Conservation (phyloP, 2,888 invertebrate species). For the Dicycla oo region DNA sequence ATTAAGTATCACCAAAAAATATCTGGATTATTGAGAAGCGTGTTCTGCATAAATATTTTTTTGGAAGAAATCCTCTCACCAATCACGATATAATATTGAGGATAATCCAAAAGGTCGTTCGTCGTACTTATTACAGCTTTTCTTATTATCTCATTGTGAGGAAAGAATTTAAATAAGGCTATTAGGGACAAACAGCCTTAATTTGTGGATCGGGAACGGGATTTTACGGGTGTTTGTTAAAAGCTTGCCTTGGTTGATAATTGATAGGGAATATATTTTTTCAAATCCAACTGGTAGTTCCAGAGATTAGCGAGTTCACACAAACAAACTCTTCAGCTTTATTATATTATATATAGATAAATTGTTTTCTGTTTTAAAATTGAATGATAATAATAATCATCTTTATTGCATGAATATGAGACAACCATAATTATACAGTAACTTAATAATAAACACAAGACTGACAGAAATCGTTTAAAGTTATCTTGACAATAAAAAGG, state of each 20-base stretch:
- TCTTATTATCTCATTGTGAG: not conserved
- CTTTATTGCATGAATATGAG: no score
- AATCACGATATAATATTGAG: constrained; percentile 14
- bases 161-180: constrained; percentile 23
- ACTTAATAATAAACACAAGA: no score
- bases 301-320: no score
- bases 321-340: no score
- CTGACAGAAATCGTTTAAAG: no score
- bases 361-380: not conserved
- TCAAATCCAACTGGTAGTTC: no score
- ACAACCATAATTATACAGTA: no score
- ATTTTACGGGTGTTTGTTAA: constrained; percentile 6
- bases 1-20: constrained; percentile 24
- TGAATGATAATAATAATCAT: no score
- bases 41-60: constrained; percentile 44
- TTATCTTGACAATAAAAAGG: no score
- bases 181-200: constrained; percentile 13
- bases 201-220: constrained; percentile 9
- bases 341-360: no score
- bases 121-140: not conserved
- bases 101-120: constrained; percentile 11
- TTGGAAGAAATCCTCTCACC: constrained; percentile 9
- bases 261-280: not conserved
- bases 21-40: constrained; percentile 24
- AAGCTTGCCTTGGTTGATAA: not conserved